These are phyloP conservation scores for Zaprionus taronus DNA, from an alignment of 1,140 invertebrate genomes.

Conservation along the genomic window DNA sequence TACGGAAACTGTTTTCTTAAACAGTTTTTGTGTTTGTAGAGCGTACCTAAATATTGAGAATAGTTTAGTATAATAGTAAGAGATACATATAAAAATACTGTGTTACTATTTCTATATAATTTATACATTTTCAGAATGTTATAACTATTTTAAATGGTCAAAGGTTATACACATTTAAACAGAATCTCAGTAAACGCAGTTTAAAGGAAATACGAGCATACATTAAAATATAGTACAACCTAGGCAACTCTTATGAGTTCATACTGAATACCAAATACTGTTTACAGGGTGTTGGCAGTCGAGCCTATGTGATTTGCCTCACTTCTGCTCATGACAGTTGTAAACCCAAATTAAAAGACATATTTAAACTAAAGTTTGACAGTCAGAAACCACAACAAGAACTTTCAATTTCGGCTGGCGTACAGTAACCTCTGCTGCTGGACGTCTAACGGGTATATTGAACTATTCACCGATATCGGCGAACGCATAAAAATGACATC, in stretches of 20 bases:
- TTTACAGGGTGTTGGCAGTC: background rate
- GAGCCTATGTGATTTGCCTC: fast-evolving
- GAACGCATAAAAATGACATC: slow-evolving; percentile 59
- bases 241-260: background rate
- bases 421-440: slow-evolving; percentile 21
- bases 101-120: too few species aligned
- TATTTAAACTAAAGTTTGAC: slow-evolving; percentile 1
- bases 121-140: too few species aligned
- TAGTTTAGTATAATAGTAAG: too few species aligned
- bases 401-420: slow-evolving; percentile 48
- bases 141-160: too few species aligned
- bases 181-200: too few species aligned
- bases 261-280: background rate
- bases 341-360: background rate
- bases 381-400: background rate
- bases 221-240: too few species aligned
- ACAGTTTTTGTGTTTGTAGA: too few species aligned
- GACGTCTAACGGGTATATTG: slow-evolving; percentile 54
- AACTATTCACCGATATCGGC: slow-evolving; percentile 57
- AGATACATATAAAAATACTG: too few species aligned
- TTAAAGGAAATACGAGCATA: too few species aligned
- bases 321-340: background rate
- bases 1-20: too few species aligned
- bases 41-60: too few species aligned
- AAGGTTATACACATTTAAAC: too few species aligned